phyloP scores from a whole-genome alignment of 2,888 invertebrate genomes.

The Liodrosophila aerea region DNA sequence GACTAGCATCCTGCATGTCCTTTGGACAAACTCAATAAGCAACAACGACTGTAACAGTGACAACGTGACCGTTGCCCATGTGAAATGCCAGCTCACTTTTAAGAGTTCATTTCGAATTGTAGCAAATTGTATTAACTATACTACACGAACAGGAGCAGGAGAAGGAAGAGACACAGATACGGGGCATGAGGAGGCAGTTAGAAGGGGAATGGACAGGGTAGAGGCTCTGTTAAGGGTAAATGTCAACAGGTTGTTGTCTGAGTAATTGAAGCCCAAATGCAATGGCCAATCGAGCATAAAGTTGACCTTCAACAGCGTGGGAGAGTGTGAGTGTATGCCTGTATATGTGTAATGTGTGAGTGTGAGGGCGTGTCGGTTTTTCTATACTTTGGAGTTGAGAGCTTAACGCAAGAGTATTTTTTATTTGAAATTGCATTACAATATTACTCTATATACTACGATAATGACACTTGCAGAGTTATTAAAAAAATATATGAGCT shows the following conservation, averaged over 20 bases:
- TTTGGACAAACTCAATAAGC: constrained; percentile 23
- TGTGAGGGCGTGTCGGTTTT: background rate
- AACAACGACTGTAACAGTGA: constrained; percentile 8
- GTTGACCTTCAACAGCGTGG: constrained; percentile 21
- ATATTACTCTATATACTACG: too few relatives aligned
- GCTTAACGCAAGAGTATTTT: background rate
- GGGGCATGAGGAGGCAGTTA: too few relatives aligned
- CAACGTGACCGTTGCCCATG: constrained; percentile 50
- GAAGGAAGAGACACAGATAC: background rate
- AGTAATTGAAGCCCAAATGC: constrained; percentile 62
- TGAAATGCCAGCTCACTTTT: constrained; percentile 68
- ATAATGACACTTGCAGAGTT: too few relatives aligned
- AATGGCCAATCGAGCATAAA: constrained; percentile 36
- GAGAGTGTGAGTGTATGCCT: background rate
- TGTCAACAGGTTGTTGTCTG: constrained; percentile 66
- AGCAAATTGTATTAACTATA: constrained; percentile 46
- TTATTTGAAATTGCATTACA: too few relatives aligned
- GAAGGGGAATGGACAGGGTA: too few relatives aligned
- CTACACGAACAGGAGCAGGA: constrained; percentile 5
- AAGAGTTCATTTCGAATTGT: constrained; percentile 63
- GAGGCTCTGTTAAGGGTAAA: constrained; percentile 17
- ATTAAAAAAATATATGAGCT: too few relatives aligned
- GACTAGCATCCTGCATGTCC: constrained; percentile 15
- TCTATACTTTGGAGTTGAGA: too few relatives aligned
- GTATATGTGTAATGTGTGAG: background rate